Evolutionary conservation across 2,797 vertebrate species (phyloP).

Genomic region (Gymnocypris eckloni): DNA sequence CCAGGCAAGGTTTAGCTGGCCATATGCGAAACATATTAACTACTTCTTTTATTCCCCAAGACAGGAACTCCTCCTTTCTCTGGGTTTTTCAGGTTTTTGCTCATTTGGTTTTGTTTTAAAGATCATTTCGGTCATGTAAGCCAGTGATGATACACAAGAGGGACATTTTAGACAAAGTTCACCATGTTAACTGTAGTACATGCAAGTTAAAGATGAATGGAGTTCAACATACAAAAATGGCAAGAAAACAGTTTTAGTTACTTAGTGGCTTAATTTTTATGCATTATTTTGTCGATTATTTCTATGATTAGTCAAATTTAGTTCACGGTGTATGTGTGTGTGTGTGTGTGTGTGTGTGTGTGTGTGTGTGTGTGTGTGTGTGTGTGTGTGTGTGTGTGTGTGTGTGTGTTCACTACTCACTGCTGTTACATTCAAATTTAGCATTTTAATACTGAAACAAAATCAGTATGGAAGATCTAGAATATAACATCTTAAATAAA

Average conservation of each 20-base stretch:
- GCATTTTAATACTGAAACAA: not conserved
- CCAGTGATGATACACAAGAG: constrained; percentile 16
- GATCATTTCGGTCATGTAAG: constrained; percentile 23
- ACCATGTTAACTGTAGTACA: not conserved
- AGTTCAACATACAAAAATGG: not conserved
- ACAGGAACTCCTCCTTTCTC: constrained; percentile 37
- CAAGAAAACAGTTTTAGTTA: not conserved
- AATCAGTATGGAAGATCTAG: not conserved
- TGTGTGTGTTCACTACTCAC: no score
- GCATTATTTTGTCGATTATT: not conserved
- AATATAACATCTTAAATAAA: no score
- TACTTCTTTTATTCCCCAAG: constrained; percentile 40
- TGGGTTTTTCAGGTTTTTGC: not conserved
- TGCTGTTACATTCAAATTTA: not conserved
- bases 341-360: no score
- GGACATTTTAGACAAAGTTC: constrained; percentile 30
- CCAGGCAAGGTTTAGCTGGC: constrained; percentile 5
- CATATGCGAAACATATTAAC: constrained; percentile 49
- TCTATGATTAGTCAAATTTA: not conserved
- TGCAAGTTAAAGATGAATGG: not conserved
- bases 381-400: no score
- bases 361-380: no score
- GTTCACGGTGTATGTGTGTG: no score
- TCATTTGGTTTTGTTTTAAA: constrained; percentile 23
- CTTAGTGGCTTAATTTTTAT: not conserved